A percentile compares a stretch with the other conserved stretches of the same genome.
Evolutionary conservation across 2,113 vertebrate genomes (phyloP).

Genomic region (Nibea albiflora): DNA sequence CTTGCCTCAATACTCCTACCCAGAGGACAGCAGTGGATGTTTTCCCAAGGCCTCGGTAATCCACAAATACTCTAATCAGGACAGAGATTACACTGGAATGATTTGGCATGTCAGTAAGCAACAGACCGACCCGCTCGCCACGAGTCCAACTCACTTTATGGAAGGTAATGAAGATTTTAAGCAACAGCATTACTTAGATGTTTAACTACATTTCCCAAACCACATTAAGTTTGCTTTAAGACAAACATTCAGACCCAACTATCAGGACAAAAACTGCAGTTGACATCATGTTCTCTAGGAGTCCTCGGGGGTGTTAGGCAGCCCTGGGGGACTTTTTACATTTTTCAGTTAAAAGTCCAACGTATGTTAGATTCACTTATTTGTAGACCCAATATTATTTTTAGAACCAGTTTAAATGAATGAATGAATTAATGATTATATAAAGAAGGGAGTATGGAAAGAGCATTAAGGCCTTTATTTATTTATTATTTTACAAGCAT

Average conservation of each 20-base stretch:
- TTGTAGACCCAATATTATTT: too few relatives aligned
- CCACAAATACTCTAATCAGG: slow-evolving; percentile 68
- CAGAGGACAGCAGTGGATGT: slow-evolving; percentile 47
- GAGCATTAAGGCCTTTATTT: neutral
- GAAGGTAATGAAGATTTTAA: neutral
- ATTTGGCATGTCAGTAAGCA: slow-evolving; percentile 41
- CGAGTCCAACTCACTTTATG: slow-evolving; percentile 17
- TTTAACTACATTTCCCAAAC: neutral
- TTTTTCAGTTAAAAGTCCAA: too few relatives aligned
- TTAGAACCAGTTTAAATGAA: neutral
- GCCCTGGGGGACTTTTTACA: too few relatives aligned
- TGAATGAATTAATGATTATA: neutral
- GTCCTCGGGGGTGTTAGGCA: too few relatives aligned
- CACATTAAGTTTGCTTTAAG: neutral
- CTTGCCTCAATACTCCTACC: slow-evolving; percentile 40
- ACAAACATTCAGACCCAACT: neutral
- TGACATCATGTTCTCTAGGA: too few relatives aligned
- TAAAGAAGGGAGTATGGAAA: neutral
- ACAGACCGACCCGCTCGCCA: neutral
- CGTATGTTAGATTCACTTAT: too few relatives aligned
- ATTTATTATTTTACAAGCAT: too few relatives aligned
- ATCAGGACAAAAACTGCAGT: too few relatives aligned
- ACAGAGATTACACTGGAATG: slow-evolving; percentile 70
- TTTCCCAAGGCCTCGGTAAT: slow-evolving; percentile 63
- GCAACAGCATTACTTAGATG: neutral